Evolutionary conservation across 1,140 invertebrate genomes (phyloP).

Genomic region (Copidosoma floridanum): DNA sequence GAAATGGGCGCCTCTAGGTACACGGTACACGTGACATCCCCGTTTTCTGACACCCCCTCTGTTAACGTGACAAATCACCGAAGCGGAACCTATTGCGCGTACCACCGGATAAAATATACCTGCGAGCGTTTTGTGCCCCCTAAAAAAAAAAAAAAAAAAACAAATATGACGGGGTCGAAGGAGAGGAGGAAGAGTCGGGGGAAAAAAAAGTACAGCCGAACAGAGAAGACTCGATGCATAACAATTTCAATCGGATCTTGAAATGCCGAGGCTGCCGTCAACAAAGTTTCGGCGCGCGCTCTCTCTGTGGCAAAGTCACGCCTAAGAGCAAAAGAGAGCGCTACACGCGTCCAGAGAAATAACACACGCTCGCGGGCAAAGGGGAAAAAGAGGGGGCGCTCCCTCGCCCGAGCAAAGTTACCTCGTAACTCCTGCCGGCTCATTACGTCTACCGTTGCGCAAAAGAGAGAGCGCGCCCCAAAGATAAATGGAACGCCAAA

Average conservation of each 20-base stretch:
- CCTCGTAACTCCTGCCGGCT: conserved; percentile 31
- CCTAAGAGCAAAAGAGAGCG: conserved; percentile 11
- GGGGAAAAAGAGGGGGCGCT: conserved; percentile 9
- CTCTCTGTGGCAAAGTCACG: too few species aligned
- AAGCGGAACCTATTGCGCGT: too few species aligned
- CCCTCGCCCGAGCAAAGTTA: conserved; percentile 30
- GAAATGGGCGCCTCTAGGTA: too few species aligned
- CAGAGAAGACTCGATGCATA: conserved; percentile 23
- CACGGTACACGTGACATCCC: too few species aligned
- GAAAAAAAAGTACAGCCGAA: not conserved
- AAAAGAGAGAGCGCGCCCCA: conserved; percentile 29
- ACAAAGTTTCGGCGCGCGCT: too few species aligned
- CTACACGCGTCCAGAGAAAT: not conserved
- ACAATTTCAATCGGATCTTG: conserved; percentile 30
- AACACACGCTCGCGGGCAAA: too few species aligned
- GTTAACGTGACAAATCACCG: too few species aligned
- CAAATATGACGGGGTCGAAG: not conserved
- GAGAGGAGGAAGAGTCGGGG: not conserved
- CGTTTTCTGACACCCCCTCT: too few species aligned
- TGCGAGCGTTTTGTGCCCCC: too few species aligned
- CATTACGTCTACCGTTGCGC: conserved; percentile 29
- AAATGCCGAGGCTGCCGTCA: too few species aligned
- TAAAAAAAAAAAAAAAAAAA: too few species aligned
- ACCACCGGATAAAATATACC: too few species aligned
- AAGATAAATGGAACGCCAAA: conserved; percentile 39